These are phyloP conservation scores for Dromaius novaehollandiae DNA, from an alignment of 2,113 vertebrate species.

Conservation along the genomic window DNA sequence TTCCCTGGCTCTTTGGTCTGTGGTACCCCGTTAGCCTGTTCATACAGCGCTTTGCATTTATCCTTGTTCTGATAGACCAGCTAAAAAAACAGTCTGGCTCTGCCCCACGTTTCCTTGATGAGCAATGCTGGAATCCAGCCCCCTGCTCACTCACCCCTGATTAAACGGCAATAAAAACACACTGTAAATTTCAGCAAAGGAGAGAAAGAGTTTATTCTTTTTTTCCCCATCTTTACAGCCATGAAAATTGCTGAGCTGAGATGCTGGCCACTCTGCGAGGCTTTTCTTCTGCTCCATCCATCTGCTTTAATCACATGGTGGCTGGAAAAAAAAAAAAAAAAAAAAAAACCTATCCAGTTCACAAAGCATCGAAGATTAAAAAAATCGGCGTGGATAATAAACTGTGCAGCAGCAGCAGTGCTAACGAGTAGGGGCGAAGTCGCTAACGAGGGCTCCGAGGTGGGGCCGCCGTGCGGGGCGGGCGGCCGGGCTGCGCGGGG, in stretches of 20 bases:
- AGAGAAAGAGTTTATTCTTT: neutral
- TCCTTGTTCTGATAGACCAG: neutral
- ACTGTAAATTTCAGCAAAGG: neutral
- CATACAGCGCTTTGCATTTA: neutral
- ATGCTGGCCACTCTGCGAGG: neutral
- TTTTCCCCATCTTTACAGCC: neutral
- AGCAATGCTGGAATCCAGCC: neutral
- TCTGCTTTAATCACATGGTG: constrained; percentile 43
- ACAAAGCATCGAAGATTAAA: neutral
- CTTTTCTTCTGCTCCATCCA: constrained; percentile 29
- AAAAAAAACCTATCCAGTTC: neutral
- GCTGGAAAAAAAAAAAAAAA: neutral
- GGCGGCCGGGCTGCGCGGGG: neutral
- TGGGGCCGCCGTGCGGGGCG: neutral
- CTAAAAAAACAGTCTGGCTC: neutral
- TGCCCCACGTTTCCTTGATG: neutral
- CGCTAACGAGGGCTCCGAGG: neutral
- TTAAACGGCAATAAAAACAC: constrained; percentile 21
- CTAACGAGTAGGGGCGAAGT: neutral
- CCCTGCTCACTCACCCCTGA: neutral
- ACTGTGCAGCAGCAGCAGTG: neutral
- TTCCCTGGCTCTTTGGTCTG: neutral
- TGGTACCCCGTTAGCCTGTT: neutral
- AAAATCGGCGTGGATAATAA: neutral
- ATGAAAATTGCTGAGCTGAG: constrained; percentile 22